These are phyloP conservation scores for Toxonevra muliebris DNA, from an alignment of 2,888 invertebrate species.

Conservation along the genomic window DNA sequence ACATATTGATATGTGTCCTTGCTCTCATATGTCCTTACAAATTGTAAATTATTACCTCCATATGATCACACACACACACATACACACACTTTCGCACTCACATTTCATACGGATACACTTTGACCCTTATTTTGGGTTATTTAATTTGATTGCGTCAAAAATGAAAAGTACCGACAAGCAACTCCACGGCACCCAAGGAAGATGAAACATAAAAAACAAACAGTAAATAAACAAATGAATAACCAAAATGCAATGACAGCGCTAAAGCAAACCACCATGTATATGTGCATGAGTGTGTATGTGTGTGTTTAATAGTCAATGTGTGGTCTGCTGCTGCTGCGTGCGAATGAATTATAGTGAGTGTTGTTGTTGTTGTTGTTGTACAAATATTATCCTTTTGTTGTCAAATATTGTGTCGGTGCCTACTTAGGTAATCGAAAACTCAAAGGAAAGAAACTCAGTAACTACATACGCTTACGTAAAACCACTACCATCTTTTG, in stretches of 20 bases:
- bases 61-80: too few relatives aligned
- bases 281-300: background rate
- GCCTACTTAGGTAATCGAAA: conserved; percentile 6
- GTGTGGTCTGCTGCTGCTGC: background rate
- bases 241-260: conserved; percentile 2
- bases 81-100: too few relatives aligned
- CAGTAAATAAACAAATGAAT: background rate
- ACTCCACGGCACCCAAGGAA: too few relatives aligned
- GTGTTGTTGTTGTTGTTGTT: background rate
- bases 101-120: background rate
- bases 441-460: background rate
- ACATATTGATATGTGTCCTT: too few relatives aligned
- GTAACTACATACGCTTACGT: background rate
- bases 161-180: conserved; percentile 25
- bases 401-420: background rate
- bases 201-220: background rate
- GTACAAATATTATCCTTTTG: background rate
- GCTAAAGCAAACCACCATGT: background rate
- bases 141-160: conserved; percentile 36
- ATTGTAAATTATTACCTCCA: too few relatives aligned
- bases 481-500: background rate
- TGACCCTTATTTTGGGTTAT: conserved; percentile 3
- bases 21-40: too few relatives aligned
- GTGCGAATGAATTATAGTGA: background rate
- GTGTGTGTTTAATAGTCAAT: background rate